phyloP scores from a whole-genome alignment of 2,888 invertebrate genomes.

The Aspidiotus destructor region DNA sequence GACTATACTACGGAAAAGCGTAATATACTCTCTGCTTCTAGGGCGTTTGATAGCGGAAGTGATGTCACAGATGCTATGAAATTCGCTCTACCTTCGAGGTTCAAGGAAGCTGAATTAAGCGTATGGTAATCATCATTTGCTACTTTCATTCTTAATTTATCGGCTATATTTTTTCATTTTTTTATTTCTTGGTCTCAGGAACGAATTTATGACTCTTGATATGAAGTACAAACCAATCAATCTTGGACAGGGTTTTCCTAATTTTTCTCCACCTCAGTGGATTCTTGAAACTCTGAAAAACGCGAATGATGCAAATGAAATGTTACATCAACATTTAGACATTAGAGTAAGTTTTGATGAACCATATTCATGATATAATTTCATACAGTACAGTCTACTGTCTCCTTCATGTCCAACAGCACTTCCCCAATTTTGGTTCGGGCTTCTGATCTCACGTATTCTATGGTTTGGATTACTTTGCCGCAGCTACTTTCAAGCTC shows the following conservation, averaged over 20 bases:
- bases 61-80: constrained; percentile 41
- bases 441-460: too few species aligned
- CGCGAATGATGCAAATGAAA: constrained; percentile 52
- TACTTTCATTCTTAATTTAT: not conserved
- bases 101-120: constrained; percentile 64
- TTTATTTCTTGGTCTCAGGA: constrained; percentile 52
- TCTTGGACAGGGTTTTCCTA: constrained; percentile 92
- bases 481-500: too few species aligned
- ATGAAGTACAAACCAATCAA: constrained; percentile 78
- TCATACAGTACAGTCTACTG: too few species aligned
- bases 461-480: too few species aligned
- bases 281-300: constrained; percentile 66
- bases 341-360: not conserved
- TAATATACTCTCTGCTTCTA: too few species aligned
- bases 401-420: too few species aligned
- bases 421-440: too few species aligned
- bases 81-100: constrained; percentile 58
- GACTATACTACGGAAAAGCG: too few species aligned
- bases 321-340: constrained; percentile 40
- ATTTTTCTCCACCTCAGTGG: constrained; percentile 75
- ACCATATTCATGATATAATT: too few species aligned
- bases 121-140: constrained; percentile 51
- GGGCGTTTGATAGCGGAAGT: too few species aligned
- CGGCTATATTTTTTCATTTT: not conserved
- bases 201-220: constrained; percentile 77